Base-by-base conservation (phyloP, 2,113 vertebrate genomes). In the Carassius carassius region DNA sequence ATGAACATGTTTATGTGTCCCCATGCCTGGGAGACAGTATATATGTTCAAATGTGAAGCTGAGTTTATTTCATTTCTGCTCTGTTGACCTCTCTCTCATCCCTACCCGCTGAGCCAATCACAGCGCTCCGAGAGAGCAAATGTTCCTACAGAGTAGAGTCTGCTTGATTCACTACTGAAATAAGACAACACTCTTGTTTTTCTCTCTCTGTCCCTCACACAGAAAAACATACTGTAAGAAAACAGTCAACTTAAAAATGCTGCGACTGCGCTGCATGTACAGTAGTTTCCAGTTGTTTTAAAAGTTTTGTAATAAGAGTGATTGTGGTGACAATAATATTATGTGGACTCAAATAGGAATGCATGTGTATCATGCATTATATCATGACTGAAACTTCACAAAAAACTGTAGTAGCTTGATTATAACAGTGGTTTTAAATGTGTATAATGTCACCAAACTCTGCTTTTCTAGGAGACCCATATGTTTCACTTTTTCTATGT, bases 51-150 rank as follows among this genome's bases (percentile, higher is more conserved):
- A 70, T 41, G 16, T 44, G 72, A 77, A 58, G 37, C 37, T 76
- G 75, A 37, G 60, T 89, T 89, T 88, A 86, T 91, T 91, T 91
- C 89, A 88, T 91, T 92, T 92, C 88, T 86, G 88, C 88, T 88
- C 90, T 90, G 90, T 92, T 89, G 88, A 87, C 81, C 86, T 89
- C 83, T 12, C 88, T 85, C 86, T 91, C 89, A 84, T 84, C n/a
- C 73, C 70, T 75, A 77, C 92, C 92, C 2, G 73, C 90, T 80
- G 89, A 89, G 91, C 91, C 90, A 92, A 92, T 93, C 92, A 91
- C 83, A 88, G 85, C 86, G 87, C 91, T 88, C 84, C 29, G 12
- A 58, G 84, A 89, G 89, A 90, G 87, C 76, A 79, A 21, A 84
- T 86, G 87, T 85, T 92, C 91, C 84, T 60, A 90, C 88, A 69